Percentiles rank a stretch among this genome's conserved stretches.
Evolutionary conservation across 2,797 vertebrate species (phyloP).

Genomic region (Limnodromus scolopaceus): DNA sequence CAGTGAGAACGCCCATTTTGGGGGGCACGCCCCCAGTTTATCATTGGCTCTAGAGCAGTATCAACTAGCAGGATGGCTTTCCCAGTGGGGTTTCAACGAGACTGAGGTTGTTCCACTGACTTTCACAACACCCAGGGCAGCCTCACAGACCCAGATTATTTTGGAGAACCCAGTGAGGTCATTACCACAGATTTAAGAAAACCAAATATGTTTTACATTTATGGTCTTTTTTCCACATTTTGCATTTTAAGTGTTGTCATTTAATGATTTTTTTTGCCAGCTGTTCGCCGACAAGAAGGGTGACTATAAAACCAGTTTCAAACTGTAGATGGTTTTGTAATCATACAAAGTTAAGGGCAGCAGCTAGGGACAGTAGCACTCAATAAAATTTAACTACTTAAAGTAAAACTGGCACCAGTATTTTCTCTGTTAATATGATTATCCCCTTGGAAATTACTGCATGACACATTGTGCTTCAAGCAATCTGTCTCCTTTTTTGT

Average conservation of each 20-base stretch:
- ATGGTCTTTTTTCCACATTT: background rate
- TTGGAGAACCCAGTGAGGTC: background rate
- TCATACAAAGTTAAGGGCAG: background rate
- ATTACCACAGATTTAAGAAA: background rate
- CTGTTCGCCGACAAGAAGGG: background rate
- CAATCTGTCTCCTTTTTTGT: background rate
- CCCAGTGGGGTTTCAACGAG: background rate
- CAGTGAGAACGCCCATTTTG: background rate
- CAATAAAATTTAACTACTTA: slow-evolving; percentile 13
- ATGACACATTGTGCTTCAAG: background rate
- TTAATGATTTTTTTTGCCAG: background rate
- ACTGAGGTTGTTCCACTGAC: background rate
- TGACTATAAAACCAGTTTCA: background rate
- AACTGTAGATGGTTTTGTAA: slow-evolving; percentile 15
- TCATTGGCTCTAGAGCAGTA: background rate
- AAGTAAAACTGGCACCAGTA: slow-evolving; percentile 1
- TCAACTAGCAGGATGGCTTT: background rate
- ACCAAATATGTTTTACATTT: background rate
- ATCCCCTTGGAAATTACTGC: background rate
- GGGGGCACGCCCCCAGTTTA: background rate
- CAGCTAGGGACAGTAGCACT: slow-evolving; percentile 30
- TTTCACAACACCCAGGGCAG: background rate
- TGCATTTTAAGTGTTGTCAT: background rate
- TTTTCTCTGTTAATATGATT: slow-evolving; percentile 33
- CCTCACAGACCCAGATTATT: background rate